Evolutionary conservation across 2,888 invertebrate genomes (phyloP).

Genomic region (Yponomeuta cagnagella): DNA sequence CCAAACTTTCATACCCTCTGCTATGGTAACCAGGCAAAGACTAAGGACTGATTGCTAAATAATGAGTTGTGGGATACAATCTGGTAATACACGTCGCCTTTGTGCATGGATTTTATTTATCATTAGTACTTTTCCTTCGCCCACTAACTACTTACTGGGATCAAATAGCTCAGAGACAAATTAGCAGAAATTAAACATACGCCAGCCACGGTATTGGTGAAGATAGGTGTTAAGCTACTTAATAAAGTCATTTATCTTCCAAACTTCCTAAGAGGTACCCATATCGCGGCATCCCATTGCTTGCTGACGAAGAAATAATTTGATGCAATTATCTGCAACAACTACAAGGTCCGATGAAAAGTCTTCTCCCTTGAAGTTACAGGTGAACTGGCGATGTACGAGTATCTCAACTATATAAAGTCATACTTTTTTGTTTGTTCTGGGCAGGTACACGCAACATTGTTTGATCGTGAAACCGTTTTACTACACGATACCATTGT

Average conservation of each 20-base stretch:
- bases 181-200: not conserved
- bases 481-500: no score
- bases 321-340: not conserved
- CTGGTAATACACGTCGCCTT: no score
- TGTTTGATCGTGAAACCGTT: no score
- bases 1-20: no score
- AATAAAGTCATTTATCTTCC: not conserved
- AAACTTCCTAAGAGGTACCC: not conserved
- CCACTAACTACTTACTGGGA: not conserved
- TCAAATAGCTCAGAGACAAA: not conserved
- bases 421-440: no score
- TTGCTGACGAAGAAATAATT: not conserved
- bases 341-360: not conserved
- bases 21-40: no score
- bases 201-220: not conserved
- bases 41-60: no score
- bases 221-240: not conserved
- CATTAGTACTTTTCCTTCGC: not conserved
- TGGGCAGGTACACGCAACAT: no score
- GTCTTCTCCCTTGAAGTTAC: no score
- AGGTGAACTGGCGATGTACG: no score
- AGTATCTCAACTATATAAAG: no score
- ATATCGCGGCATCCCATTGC: not conserved
- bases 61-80: no score
- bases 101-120: not conserved